These are phyloP conservation scores for Gallinago media DNA, from an alignment of 2,113 vertebrate species.

Conservation along the genomic window DNA sequence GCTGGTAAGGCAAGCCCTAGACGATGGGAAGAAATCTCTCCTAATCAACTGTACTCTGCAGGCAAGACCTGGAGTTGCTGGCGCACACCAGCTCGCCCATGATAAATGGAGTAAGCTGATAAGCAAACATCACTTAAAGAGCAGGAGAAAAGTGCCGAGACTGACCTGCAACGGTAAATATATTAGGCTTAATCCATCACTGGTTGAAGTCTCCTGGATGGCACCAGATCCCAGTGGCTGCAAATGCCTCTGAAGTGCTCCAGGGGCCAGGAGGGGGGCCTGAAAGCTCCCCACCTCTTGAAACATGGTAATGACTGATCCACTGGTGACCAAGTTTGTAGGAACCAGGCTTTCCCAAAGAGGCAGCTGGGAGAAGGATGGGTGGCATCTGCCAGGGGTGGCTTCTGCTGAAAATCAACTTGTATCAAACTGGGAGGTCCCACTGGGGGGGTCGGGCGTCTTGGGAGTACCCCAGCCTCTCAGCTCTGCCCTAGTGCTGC, in stretches of 20 bases:
- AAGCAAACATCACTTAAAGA: neutral
- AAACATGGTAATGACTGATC: neutral
- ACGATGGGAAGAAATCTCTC: neutral
- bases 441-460: neutral
- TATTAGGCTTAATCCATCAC: neutral
- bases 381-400: neutral
- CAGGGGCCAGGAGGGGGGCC: neutral
- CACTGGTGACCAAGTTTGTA: neutral
- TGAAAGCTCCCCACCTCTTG: accelerated
- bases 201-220: neutral
- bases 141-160: accelerated
- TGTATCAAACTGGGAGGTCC: neutral
- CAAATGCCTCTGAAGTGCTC: neutral
- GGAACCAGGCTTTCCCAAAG: neutral
- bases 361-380: neutral
- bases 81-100: neutral
- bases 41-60: neutral
- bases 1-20: neutral
- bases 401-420: neutral
- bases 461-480: accelerated
- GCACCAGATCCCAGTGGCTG: neutral
- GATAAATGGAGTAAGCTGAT: neutral
- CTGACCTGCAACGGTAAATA: neutral
- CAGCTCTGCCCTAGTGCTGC: neutral
- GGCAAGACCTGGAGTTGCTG: neutral